Evolutionary conservation across 2,888 invertebrate genomes (phyloP), one percentile per base, ranked within the genome.

Genomic region (Chaitophorus viminalis): DNA sequence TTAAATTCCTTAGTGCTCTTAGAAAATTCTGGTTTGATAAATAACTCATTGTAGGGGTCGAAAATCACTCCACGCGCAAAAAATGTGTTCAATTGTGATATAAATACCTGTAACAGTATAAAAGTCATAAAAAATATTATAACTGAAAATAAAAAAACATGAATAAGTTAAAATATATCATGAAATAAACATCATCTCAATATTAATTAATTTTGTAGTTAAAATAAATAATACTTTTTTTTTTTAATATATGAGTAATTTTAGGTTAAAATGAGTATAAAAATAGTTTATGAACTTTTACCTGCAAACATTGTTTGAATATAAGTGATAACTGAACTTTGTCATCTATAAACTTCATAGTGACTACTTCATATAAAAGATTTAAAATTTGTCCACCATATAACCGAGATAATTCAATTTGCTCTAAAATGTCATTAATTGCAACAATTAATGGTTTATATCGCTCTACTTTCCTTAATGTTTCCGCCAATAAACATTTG

Each of bases 271-370:
- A 25, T 25, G 25, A 60, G 25, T 68, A 9, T n/a, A 3, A 60
- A 21, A 60, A 60, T 25, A 60, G 6, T 60, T 60, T 78, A 11
- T 65, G 36, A 60, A 60, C 25, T 31, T 83, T 79, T 87, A 87
- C 86, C 86, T 87, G 79, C 79, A 87, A 87, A 87, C 86, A 87
- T 79, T 87, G 78, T 33, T 87, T 81, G 79, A 87, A 87, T 79
- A 87, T 87, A 25, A 81, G 36, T 9, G 65, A 39, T 54, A 87
- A 25, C 25, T 87, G 79, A 39, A 74, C 36, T 81, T 79, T 79
- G 8, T 81, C 60, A n/a, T 87, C 60, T 46, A 46, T 74, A 79
- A 87, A 87, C 17, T 72, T 79, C 46, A 39, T 72, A 74, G 4
- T 65, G 6, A 87, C 31, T 46, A 31, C 74, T 36, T 87, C 86